Evolutionary conservation across 2,888 invertebrate genomes (phyloP), one percentile per base, ranked within the genome.

Genomic region (Chalcis sispes): DNA sequence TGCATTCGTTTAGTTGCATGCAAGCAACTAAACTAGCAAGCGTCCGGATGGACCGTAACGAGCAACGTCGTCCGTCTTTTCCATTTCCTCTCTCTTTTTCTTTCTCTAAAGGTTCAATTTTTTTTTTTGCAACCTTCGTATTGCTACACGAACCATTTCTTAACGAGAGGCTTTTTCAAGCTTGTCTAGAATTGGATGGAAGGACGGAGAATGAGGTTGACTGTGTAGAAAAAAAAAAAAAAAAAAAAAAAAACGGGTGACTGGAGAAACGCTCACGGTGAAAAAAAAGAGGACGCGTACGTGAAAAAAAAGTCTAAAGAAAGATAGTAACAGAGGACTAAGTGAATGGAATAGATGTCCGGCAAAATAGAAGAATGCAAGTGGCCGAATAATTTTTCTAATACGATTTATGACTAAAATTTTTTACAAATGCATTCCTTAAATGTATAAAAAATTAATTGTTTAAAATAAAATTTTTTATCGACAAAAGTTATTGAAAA

Each of bases 301-400:
- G 48, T 56, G 25, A 20, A 71, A 73, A 70, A 72, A 54, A 75
- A 50, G 69, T 67, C 46, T 59, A 59, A 46, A 72, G 54, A 32
- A 58, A 36, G 69, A 59, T 54, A 40, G 52, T 25, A 64, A 46
- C 54, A 66, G 69, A 73, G 75, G 25, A 71, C 79, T 75, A 79
- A 72, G 69, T 64, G 54, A 74, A 74, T 56, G 74, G 62, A 62
- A 74, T 64, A 77, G 80, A 73, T 79, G 77, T 77, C 66, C 58
- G 61, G 58, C n/a, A 46, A 76, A 69, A 70, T 65, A 67, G 77
- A 72, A 32, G 36, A 62, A 36, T 50, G 69, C 36, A 61, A 73
- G 32, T 29, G 65, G 61, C 50, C 23, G 29, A 52, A 48, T 58
- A 61, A 58, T 76, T 59, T 23, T 64, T 0, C 48, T 74, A n/a